Base-by-base conservation (phyloP, 2,113 vertebrate species). In the Nothobranchius furzeri region DNA sequence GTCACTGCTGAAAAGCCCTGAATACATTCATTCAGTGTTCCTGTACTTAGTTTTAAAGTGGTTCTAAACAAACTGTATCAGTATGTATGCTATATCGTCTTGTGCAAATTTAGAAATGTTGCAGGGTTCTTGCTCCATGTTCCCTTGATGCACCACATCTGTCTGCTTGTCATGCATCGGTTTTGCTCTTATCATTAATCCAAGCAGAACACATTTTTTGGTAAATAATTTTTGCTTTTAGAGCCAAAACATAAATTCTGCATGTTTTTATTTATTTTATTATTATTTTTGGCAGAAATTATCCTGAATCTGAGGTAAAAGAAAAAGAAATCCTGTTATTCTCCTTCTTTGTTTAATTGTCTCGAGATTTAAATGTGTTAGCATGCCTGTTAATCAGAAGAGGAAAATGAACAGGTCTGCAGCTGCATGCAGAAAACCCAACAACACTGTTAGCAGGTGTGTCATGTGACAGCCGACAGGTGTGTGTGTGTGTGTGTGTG, bases 401-500 rank as follows among this genome's bases (percentile, higher is more conserved):
- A 71, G 47, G 55, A 52, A 76, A 62, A 13, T 9, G 14, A 40
- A 58, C 14, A 68, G n/a, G 24, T 46, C 48, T 20, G n/a, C 24
- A 43, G 35, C 9, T 24, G 50, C 20, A 51, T 7, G 25, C 43
- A 8, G 0, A 10, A 60, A 17, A 50, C 13, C 11, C 1, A 70
- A 35, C n/a, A 2, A 49, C 17, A 13, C 54, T 61, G 51, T 42
- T 30, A 14, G 52, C 43, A 57, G 64, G 61, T 60, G 70, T 64
- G 59, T 48, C 43, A 37, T 48, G 25, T 17, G 7, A 45, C 60
- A 56, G 68, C 8, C 81, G 60, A 62, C 56, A 52, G 62, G 37
- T 60, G 48, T 64, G 47, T 7, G 43, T 10, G 5, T 15, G 53
- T 57, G 43, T 65, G 69, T 59, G 52, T 57, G 67, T 65, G 11